Evolutionary conservation across 2,888 invertebrate genomes (phyloP), one percentile per base, ranked within the genome.

Genomic region (Eudasyphora cyanicolor): DNA sequence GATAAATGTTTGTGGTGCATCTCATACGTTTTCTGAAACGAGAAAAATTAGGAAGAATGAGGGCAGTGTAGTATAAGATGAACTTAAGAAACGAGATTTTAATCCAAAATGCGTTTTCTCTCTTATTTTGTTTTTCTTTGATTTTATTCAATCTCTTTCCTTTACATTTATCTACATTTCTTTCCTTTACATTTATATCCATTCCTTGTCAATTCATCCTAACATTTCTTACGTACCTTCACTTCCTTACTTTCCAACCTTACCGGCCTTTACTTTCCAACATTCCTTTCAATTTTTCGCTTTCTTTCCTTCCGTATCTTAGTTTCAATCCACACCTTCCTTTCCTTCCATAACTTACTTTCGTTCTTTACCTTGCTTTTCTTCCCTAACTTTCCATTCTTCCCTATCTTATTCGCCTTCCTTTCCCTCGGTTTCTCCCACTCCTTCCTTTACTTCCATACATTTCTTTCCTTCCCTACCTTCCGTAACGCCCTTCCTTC

Each of bases 1-100:
- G 92, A 91, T 96, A 96, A 82, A 94, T 93, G 91, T 96, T 96
- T 80, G 96, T 96, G 49, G 96, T 95, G 84, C 95, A 94, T 88
- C 95, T 92, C 96, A 96, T 96, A 70, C 95, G 94, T 86, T 94
- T 93, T 86, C 94, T 94, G 87, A 82, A 86, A 51, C 10, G 19
- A 51, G n/a, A n/a, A n/a, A n/a, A n/a, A n/a, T n/a, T n/a, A n/a
- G n/a, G n/a, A n/a, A n/a, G n/a, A n/a, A n/a, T n/a, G n/a, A n/a
- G n/a, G n/a, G n/a, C n/a, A n/a, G n/a, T n/a, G n/a, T n/a, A n/a
- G n/a, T n/a, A n/a, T n/a, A n/a, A n/a, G n/a, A 8, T 12, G 14
- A 5, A 10, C 14, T 45, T 45, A 45, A 45, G 45, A 45, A 3
- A 45, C 35, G 35, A 35, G 35, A 7, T 7, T 10, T 7, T 35